These are phyloP conservation scores for Macropus fuliginosus DNA, from an alignment of 2,797 vertebrate genomes.

Conservation along the genomic window DNA sequence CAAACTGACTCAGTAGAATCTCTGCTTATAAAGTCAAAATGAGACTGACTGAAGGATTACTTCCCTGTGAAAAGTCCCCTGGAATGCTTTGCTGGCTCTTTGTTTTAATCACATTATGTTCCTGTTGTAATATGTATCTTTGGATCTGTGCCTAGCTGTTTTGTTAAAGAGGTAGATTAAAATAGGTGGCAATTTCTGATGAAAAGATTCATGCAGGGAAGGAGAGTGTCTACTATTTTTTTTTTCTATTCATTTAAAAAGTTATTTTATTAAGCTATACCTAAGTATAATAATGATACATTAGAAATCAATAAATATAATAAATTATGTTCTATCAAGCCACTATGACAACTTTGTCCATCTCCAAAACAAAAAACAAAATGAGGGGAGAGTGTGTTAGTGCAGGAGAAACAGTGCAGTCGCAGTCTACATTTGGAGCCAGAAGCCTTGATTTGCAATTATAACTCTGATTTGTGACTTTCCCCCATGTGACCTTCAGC, in stretches of 20 bases:
- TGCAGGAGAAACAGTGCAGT: background rate
- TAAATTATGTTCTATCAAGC: background rate
- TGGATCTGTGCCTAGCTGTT: background rate
- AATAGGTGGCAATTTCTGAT: background rate
- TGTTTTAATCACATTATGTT: conserved; percentile 6
- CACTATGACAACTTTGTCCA: background rate
- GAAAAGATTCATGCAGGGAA: background rate
- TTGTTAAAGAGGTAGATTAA: background rate
- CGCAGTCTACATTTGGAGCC: background rate
- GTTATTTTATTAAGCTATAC: background rate
- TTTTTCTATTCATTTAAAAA: background rate
- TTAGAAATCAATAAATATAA: background rate
- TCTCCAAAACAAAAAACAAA: background rate
- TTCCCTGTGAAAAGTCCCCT: background rate
- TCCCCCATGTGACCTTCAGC: background rate
- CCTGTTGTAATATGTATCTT: background rate
- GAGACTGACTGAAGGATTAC: background rate
- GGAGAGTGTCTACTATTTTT: background rate
- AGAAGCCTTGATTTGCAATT: background rate
- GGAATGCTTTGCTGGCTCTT: background rate
- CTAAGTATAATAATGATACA: background rate
- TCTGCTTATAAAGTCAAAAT: background rate
- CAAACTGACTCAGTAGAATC: background rate
- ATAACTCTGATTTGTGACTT: background rate
- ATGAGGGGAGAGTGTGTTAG: background rate